A percentile compares a stretch with the other conserved stretches of the same genome.
Evolutionary conservation across 1,140 invertebrate species (phyloP).

Genomic region (Zaprionus tsacasi): DNA sequence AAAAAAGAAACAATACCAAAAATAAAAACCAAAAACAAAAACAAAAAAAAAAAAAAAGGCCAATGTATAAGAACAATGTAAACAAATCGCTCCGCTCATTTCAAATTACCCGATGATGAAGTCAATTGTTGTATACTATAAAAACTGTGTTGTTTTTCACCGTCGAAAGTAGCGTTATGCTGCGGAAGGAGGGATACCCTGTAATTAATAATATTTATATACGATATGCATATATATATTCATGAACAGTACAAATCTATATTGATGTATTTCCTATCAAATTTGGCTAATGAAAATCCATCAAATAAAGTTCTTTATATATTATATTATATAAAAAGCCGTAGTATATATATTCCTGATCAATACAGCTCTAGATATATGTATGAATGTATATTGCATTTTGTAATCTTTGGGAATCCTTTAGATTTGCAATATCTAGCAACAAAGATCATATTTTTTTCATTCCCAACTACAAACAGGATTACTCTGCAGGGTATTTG

Average conservation of each 20-base stretch:
- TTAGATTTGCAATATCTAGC: too few relatives aligned
- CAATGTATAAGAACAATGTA: conserved; percentile 75
- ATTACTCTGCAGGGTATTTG: not conserved
- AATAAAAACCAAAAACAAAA: conserved; percentile 49
- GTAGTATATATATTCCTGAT: too few relatives aligned
- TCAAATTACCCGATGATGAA: conserved; percentile 81
- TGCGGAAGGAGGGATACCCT: conserved; percentile 29
- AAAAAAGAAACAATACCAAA: conserved; percentile 49
- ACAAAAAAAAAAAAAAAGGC: conserved; percentile 49
- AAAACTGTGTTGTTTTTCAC: conserved; percentile 54
- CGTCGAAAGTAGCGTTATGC: conserved; percentile 57
- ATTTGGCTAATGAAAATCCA: too few relatives aligned
- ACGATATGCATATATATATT: not conserved
- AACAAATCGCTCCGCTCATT: conserved; percentile 72
- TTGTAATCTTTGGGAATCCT: too few relatives aligned
- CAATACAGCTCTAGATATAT: too few relatives aligned
- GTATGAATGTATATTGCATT: too few relatives aligned
- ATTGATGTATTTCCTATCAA: not conserved
- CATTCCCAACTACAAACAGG: too few relatives aligned
- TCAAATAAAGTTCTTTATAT: too few relatives aligned
- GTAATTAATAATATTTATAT: not conserved
- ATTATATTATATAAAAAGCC: too few relatives aligned
- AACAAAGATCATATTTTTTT: too few relatives aligned
- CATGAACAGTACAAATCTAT: not conserved
- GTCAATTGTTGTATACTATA: conserved; percentile 82